Percentiles rank a stretch among this genome's conserved stretches.
phyloP scores from a whole-genome alignment of 92 coral and sea anemone genomes.

The Chrysogorgia sp. region DNA sequence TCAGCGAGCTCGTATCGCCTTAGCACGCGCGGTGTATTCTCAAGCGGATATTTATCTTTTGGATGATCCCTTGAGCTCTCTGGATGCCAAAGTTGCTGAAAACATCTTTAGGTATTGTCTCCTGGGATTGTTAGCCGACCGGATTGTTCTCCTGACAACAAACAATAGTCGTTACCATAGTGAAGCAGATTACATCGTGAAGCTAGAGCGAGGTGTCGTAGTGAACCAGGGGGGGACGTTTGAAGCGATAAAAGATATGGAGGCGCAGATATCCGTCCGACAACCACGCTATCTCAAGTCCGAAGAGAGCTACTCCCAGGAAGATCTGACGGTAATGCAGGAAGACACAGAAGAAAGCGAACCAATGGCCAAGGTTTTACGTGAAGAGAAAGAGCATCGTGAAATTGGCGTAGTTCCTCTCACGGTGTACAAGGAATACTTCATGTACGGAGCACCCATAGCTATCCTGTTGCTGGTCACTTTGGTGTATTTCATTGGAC shows the following conservation, averaged over 20 bases:
- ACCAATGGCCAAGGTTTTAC: not conserved
- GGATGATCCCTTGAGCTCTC: not conserved
- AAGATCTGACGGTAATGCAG: not conserved
- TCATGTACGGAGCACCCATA: slow-evolving; percentile 7
- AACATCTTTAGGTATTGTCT: not conserved
- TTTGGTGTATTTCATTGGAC: not conserved
- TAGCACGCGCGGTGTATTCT: slow-evolving; percentile 16
- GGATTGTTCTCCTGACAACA: slow-evolving; percentile 11
- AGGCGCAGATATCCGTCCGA: not conserved
- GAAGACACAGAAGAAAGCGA: not conserved
- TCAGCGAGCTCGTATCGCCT: not conserved
- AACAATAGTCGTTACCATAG: not conserved
- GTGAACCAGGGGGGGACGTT: slow-evolving; percentile 5
- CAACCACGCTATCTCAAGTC: not conserved
- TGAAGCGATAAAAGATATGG: not conserved
- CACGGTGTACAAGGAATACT: not conserved
- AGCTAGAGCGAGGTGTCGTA: not conserved
- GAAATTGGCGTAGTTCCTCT: slow-evolving; percentile 9
- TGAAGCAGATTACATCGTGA: not conserved
- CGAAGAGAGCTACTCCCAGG: not conserved
- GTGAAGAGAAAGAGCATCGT: slow-evolving; percentile 7
- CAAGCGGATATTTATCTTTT: slow-evolving; percentile 6
- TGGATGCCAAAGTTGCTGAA: not conserved
- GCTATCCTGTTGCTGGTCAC: not conserved
- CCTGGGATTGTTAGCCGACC: not conserved